A percentile compares a stretch with the other conserved stretches of the same genome.
These are phyloP conservation scores for Porites lobata DNA, from an alignment of 92 coral and sea anemone species.

Conservation along the genomic window DNA sequence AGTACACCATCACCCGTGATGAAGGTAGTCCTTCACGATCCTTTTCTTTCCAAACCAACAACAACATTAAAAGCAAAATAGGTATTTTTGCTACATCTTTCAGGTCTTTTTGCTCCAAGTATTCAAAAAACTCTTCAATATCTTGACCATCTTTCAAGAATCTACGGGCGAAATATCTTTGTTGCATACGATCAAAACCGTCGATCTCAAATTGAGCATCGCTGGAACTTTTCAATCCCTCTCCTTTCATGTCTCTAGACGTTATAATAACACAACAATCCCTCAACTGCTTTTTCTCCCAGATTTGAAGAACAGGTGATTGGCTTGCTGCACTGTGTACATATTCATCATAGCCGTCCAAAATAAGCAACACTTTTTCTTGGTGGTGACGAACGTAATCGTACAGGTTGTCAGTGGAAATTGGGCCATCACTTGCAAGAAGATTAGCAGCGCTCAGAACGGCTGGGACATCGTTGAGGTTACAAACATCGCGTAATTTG, in stretches of 20 bases:
- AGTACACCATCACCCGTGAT: slow-evolving; percentile 11
- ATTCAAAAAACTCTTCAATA: background rate
- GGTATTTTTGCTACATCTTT: slow-evolving; percentile 2
- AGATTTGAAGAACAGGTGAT: background rate
- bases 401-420: background rate
- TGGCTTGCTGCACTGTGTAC: background rate
- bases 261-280: slow-evolving; percentile 10
- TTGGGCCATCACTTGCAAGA: background rate
- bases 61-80: background rate
- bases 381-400: background rate
- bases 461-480: background rate
- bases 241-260: background rate
- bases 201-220: background rate
- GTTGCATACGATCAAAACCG: background rate
- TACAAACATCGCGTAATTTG: background rate
- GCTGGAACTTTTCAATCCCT: background rate
- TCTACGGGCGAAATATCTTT: background rate
- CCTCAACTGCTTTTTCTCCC: background rate
- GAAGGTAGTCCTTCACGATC: background rate
- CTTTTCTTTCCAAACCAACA: background rate
- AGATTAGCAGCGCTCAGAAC: background rate
- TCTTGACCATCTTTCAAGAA: background rate
- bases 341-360: slow-evolving; percentile 21
- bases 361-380: slow-evolving; percentile 2
- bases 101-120: background rate